Evolutionary conservation across 2,113 vertebrate species (phyloP).

Genomic region (Columba janthina): DNA sequence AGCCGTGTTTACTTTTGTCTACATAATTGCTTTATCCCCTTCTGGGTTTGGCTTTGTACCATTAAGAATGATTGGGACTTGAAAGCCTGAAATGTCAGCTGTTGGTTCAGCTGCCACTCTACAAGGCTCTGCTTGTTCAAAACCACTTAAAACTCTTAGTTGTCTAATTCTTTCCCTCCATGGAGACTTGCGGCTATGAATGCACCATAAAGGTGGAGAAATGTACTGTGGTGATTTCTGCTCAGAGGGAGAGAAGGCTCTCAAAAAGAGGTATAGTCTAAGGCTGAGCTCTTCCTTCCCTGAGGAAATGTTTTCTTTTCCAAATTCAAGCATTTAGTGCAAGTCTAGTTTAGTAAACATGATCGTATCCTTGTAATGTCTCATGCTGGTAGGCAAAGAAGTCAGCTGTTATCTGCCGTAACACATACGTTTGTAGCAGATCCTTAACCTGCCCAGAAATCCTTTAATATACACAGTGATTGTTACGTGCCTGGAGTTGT

Average conservation of each 20-base stretch:
- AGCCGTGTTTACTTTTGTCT: background rate
- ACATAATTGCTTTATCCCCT: constrained; percentile 24
- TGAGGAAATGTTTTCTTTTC: background rate
- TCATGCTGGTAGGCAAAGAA: background rate
- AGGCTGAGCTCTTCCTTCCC: background rate
- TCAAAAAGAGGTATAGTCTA: background rate
- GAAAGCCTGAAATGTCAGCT: constrained; percentile 41
- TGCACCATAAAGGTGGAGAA: background rate
- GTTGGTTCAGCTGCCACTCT: constrained; percentile 3
- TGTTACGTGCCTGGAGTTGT: background rate
- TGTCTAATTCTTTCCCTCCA: constrained; percentile 18
- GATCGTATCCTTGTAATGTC: background rate
- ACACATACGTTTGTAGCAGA: background rate
- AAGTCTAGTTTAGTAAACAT: background rate
- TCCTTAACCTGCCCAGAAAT: background rate
- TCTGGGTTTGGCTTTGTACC: constrained; percentile 36
- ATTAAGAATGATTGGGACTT: constrained; percentile 15
- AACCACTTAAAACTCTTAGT: constrained; percentile 29
- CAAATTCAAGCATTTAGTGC: background rate
- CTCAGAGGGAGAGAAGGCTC: background rate
- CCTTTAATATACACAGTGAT: background rate
- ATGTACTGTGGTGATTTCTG: background rate
- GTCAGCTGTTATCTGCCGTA: background rate
- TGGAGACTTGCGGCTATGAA: background rate
- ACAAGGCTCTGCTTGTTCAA: constrained; percentile 17